Evolutionary conservation across 2,888 invertebrate genomes (phyloP).

Genomic region (Drosophila borborema): DNA sequence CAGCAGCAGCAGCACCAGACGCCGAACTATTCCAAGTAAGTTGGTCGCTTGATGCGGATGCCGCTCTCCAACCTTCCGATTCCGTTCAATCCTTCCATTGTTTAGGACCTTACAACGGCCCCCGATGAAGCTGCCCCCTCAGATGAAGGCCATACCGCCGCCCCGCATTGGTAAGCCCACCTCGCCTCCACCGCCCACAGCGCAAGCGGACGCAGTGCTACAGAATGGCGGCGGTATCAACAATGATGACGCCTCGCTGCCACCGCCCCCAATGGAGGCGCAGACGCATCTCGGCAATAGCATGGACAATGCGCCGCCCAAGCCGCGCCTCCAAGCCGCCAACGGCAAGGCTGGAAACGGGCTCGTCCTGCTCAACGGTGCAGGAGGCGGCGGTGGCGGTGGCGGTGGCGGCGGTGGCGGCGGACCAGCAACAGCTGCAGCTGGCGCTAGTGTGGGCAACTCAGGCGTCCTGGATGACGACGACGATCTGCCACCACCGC

Average conservation of each 20-base stretch:
- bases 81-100: slow-evolving; percentile 2
- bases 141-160: slow-evolving; percentile 85
- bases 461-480: slow-evolving; percentile 69
- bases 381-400: slow-evolving; percentile 11
- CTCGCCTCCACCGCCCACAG: slow-evolving; percentile 77
- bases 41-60: slow-evolving; percentile 28
- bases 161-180: slow-evolving; percentile 84
- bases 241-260: slow-evolving; percentile 76
- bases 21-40: slow-evolving; percentile 84
- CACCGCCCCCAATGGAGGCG: slow-evolving; percentile 77
- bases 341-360: slow-evolving; percentile 64
- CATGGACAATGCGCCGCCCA: slow-evolving; percentile 58
- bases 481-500: slow-evolving; percentile 83
- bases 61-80: slow-evolving; percentile 28
- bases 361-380: slow-evolving; percentile 67
- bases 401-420: no score
- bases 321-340: slow-evolving; percentile 58
- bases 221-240: slow-evolving; percentile 29
- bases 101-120: slow-evolving; percentile 84
- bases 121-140: slow-evolving; percentile 85
- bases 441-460: slow-evolving; percentile 6
- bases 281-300: slow-evolving; percentile 43
- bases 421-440: background rate
- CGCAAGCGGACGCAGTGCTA: slow-evolving; percentile 40
- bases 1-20: slow-evolving; percentile 59